Evolutionary conservation across 2,888 invertebrate genomes (phyloP).

Genomic region (Cryptophagus acutangulus): DNA sequence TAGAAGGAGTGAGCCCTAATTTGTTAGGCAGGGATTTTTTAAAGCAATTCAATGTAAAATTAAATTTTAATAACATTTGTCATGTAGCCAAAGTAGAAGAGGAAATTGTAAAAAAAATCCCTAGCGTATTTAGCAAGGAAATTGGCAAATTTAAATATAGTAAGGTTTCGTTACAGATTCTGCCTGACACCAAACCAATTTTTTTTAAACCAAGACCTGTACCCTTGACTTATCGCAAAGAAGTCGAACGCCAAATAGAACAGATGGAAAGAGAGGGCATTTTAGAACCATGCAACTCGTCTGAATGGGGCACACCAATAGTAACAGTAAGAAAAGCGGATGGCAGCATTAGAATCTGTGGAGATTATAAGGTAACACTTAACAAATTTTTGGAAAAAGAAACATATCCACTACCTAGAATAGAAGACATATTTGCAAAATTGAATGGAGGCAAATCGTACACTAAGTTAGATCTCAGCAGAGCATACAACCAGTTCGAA

Average conservation of each 20-base stretch:
- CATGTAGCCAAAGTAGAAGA: no score
- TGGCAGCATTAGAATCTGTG: conserved; percentile 24
- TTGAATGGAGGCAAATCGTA: conserved; percentile 17
- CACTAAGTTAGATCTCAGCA: conserved; percentile 21
- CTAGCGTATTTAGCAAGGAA: conserved; percentile 6
- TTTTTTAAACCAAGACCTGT: conserved; percentile 28
- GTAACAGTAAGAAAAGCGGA: conserved; percentile 14
- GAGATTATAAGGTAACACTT: conserved; percentile 18
- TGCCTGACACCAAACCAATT: conserved; percentile 3
- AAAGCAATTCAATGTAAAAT: no score
- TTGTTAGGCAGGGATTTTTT: no score
- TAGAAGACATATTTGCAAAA: conserved; percentile 11
- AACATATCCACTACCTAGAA: conserved; percentile 10
- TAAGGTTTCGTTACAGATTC: conserved; percentile 3
- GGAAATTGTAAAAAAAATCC: conserved; percentile 3
- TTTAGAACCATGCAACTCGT: conserved; percentile 20
- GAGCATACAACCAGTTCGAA: conserved; percentile 37
- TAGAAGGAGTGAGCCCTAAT: no score
- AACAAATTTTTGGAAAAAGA: conserved; percentile 7
- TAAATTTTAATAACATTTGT: no score
- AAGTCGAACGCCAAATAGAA: conserved; percentile 19
- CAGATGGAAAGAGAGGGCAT: conserved; percentile 28
- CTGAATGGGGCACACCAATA: conserved; percentile 18
- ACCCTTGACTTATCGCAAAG: conserved; percentile 29
- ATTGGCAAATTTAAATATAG: conserved; percentile 10